phyloP scores from a whole-genome alignment of 2,797 vertebrate species.

The Craterocephalus amniculus region DNA sequence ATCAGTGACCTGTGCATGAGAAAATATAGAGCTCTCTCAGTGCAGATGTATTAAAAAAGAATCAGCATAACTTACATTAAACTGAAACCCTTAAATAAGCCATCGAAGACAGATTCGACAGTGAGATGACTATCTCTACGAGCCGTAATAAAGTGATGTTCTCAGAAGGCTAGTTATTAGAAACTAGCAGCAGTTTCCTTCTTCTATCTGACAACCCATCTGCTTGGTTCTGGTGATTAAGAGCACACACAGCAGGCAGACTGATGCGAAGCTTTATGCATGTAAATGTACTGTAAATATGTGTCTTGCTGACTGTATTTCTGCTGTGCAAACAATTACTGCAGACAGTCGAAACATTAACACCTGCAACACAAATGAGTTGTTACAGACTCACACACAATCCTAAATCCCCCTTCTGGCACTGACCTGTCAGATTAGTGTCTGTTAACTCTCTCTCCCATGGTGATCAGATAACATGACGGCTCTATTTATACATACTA shows the following conservation, averaged over 20 bases:
- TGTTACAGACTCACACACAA: constrained; percentile 31
- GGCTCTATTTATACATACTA: constrained; percentile 80
- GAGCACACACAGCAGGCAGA: neutral
- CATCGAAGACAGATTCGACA: constrained; percentile 23
- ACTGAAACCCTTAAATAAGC: constrained; percentile 14
- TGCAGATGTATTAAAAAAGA: constrained; percentile 1
- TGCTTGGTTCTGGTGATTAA: neutral
- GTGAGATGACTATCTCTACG: constrained; percentile 8
- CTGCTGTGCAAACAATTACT: neutral
- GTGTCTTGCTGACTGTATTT: neutral
- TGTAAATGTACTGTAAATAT: neutral
- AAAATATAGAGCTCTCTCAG: neutral
- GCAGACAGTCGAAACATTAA: constrained; percentile 9
- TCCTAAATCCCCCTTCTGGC: constrained; percentile 54
- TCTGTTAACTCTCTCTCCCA: constrained; percentile 73
- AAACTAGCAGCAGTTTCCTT: neutral
- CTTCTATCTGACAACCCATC: neutral
- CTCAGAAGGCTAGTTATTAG: neutral
- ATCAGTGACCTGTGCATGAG: constrained; percentile 30
- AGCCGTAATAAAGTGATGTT: constrained; percentile 6
- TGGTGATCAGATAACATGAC: constrained; percentile 80
- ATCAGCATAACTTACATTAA: constrained; percentile 11
- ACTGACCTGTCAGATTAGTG: constrained; percentile 74
- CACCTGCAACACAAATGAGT: constrained; percentile 30
- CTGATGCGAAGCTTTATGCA: neutral